Evolutionary conservation across 1,140 invertebrate species (phyloP).

Genomic region (Zaprionus nigranus): DNA sequence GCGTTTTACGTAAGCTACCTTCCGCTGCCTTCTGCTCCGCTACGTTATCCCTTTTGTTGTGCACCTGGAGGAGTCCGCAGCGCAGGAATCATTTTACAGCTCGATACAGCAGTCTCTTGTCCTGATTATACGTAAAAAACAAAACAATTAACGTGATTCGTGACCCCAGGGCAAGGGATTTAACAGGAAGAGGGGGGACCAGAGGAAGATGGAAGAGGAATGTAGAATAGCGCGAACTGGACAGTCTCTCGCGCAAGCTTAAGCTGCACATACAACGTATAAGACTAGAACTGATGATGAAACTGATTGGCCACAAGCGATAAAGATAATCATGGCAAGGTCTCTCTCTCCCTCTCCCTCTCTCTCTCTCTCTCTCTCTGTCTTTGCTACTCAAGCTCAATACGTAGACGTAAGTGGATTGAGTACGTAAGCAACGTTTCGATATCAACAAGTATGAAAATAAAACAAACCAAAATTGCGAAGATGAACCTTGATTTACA

Average conservation of each 20-base stretch:
- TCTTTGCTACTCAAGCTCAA: too few relatives aligned
- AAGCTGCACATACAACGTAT: neutral
- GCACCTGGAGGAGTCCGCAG: neutral
- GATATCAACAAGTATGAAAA: too few relatives aligned
- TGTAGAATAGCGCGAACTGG: too few relatives aligned
- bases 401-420: too few relatives aligned
- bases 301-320: neutral
- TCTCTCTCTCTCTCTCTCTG: too few relatives aligned
- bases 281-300: neutral
- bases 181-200: too few relatives aligned
- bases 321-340: neutral
- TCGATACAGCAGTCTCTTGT: neutral
- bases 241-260: neutral
- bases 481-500: too few relatives aligned
- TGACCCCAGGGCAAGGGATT: neutral
- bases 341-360: neutral
- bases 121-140: neutral
- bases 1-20: slow-evolving; percentile 1
- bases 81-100: neutral
- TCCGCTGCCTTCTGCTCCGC: neutral
- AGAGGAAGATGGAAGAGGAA: too few relatives aligned
- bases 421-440: too few relatives aligned
- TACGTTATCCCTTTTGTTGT: neutral
- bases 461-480: too few relatives aligned
- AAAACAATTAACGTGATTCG: neutral